Evolutionary conservation across 2,888 invertebrate species (phyloP).

Genomic region (Loripinus fragilis): DNA sequence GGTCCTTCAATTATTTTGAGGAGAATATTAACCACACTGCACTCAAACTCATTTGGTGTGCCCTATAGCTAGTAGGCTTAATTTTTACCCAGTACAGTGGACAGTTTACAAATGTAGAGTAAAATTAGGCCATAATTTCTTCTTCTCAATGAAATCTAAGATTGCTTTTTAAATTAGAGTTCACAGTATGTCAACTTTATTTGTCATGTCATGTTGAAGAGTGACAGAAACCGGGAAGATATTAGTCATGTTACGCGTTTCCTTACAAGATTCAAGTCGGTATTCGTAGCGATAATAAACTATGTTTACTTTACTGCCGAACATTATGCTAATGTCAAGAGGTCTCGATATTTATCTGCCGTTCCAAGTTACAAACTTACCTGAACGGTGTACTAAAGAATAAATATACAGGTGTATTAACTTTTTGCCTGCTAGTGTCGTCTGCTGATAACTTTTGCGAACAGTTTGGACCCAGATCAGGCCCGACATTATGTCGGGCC

Average conservation of each 20-base stretch:
- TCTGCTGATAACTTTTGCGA: no score
- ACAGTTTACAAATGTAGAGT: no score
- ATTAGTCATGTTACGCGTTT: conserved; percentile 1
- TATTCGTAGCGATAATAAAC: not conserved
- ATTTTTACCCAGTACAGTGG: no score
- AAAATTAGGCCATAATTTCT: no score
- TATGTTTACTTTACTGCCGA: not conserved
- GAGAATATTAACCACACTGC: no score
- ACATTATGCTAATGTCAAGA: not conserved
- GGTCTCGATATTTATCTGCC: conserved; percentile 13
- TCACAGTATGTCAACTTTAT: not conserved
- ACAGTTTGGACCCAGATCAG: no score
- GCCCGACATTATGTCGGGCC: no score
- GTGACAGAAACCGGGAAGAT: not conserved
- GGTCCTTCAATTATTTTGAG: no score
- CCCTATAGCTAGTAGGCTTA: no score
- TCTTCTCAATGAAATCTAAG: conserved; percentile 4
- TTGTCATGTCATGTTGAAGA: conserved; percentile 2
- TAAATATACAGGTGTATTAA: not conserved
- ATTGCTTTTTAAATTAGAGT: conserved; percentile 2
- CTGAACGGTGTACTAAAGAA: not conserved
- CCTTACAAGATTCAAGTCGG: not conserved
- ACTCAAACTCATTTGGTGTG: no score
- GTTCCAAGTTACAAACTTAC: not conserved
- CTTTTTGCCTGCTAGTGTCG: no score